Evolutionary conservation across 2,113 vertebrate species (phyloP), one percentile per base, ranked within the genome.

Genomic region (Proteles cristata): DNA sequence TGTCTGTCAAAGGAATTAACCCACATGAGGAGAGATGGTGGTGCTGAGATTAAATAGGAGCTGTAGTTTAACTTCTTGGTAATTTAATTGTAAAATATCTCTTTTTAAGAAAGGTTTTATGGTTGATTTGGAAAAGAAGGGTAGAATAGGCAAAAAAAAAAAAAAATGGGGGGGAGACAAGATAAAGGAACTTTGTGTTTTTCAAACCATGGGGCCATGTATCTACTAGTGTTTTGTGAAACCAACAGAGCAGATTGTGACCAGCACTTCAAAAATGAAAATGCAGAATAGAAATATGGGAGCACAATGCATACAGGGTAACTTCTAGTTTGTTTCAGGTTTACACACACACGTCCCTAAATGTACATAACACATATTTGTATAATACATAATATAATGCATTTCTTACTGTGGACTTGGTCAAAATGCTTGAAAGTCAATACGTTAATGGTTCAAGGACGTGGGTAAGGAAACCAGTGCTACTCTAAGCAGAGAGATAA

Each of bases 401-500:
- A 83, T 81, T 69, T 63, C 63, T 66, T 74, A 74, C 11, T 48
- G 11, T 33, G 61, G 17, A 25, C 93, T 82, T 93, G 73, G 55
- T 91, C 65, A 76, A 88, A 66, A 96, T 14, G 10, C 21, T 89
- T 89, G 74, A 76, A 93, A 83, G 33, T 19, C 74, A 94, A n/a
- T 1, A 19, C 65, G 33, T 69, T 45, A 88, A 83, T 0, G 33
- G 25, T 93, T 88, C 45, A 91, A 68, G 26, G 45, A 82, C n/a
- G 19, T 7, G 21, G 43, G 28, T n/a, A 43, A 83, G 31, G 55
- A 88, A 31, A 45, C 7, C 8, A 81, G 50, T 5, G 35, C 65
- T 85, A 79, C 45, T 53, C 14, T 68, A 71, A 45, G 43, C 12
- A 76, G 31, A 81, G 26, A 73, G 69, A 76, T 7, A 96, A 73